Percentiles rank a stretch among this genome's conserved stretches.
Conservation (phyloP, 2,113 vertebrate genomes). For the Phrynocephalus versicolor region DNA sequence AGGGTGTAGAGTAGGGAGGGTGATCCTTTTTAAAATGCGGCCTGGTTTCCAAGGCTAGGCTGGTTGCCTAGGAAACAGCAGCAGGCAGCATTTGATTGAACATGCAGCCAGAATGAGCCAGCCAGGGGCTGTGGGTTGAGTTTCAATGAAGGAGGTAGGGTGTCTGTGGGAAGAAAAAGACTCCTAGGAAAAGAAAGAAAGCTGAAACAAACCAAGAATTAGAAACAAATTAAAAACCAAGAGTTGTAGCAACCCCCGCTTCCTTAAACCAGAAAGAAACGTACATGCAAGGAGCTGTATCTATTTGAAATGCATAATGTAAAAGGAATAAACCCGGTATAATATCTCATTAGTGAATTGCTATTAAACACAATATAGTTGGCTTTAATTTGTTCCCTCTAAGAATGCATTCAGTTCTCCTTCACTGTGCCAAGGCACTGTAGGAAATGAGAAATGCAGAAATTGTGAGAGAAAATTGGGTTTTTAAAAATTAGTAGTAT, state of each 20-base stretch:
- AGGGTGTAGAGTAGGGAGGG: not conserved
- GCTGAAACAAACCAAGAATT: not conserved
- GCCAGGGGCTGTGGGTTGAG: conserved; percentile 35
- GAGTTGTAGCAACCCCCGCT: not conserved
- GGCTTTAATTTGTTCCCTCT: not conserved
- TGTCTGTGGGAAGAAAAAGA: not conserved
- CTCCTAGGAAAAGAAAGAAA: not conserved
- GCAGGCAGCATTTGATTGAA: conserved; percentile 58
- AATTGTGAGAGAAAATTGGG: not conserved
- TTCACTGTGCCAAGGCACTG: not conserved
- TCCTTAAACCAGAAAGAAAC: not conserved
- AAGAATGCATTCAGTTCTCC: not conserved
- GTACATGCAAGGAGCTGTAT: not conserved
- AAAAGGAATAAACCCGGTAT: not conserved
- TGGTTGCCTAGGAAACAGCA: conserved; percentile 74
- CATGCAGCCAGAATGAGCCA: conserved; percentile 37
- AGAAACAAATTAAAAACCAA: not conserved
- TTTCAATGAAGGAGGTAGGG: not conserved
- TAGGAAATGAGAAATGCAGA: not conserved
- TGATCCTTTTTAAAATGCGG: conserved; percentile 41
- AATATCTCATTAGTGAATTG: not conserved
- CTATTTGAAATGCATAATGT: not conserved
- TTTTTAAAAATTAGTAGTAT: not conserved
- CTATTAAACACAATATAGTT: not conserved
- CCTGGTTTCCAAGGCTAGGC: conserved; percentile 42